Evolutionary conservation across 2,888 invertebrate species (phyloP), one percentile per base, ranked within the genome.

Genomic region (Diloba caeruleocephala): DNA sequence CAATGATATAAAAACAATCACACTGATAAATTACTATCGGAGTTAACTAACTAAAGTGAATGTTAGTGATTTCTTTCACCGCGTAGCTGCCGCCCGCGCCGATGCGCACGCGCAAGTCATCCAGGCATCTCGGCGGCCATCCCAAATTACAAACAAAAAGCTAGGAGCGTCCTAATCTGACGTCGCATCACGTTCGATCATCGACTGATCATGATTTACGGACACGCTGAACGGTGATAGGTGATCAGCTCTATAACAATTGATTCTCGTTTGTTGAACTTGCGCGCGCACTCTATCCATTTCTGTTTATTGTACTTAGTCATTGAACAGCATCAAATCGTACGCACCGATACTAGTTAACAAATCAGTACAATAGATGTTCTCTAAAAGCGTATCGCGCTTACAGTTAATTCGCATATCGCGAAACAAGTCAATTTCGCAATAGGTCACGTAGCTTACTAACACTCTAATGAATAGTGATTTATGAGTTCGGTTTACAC

Each of bases 121-220:
- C 79, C 84, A 85, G 82, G 87, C 85, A 88, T 88, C 85, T 84
- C 82, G 85, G 81, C 89, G 87, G 89, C 87, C 80, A 80, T 81
- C 86, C 85, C 89, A 88, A 88, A 89, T 89, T 87, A 88, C 90
- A 89, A 89, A 88, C 88, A 90, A 88, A 89, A 89, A 84, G 87
- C 83, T 88, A 88, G 90, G 82, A 87, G 89, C 88, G 83, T 72
- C 76, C 84, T 89, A 88, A 92, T 92, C 92, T 91, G 90, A 91
- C 91, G 77, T 88, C 86, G 84, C 84, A 91, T 91, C 91, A 81
- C 77, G 84, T 78, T 79, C 85, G 87, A 90, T 91, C 90, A 89
- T 86, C 89, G 87, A 75, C 83, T 88, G 90, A 89, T 89, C 92
- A 91, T 92, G 92, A 92, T 91, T 91, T 90, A 92, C 90, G 89